Evolutionary conservation across 2,888 invertebrate genomes (phyloP).

Genomic region (Phasia obesa): DNA sequence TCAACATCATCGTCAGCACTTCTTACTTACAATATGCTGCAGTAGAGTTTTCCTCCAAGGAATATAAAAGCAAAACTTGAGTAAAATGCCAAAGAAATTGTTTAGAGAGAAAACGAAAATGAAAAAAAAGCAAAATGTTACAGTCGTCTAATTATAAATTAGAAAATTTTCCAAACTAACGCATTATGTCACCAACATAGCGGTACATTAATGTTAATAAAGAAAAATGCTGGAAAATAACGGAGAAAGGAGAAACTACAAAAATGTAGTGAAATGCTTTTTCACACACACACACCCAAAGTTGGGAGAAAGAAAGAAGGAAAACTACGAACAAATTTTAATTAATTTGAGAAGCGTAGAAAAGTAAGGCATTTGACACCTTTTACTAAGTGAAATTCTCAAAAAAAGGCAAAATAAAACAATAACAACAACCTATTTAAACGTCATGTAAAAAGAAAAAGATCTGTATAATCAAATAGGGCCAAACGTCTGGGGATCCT

Average conservation of each 20-base stretch:
- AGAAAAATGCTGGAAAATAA: conserved; percentile 22
- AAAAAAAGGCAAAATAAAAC: conserved; percentile 7
- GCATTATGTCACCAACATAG: conserved; percentile 66
- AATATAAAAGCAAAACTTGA: conserved; percentile 8
- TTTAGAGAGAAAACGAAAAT: conserved; percentile 2
- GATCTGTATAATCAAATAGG: conserved; percentile 29
- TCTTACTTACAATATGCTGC: conserved; percentile 29
- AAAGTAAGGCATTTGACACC: conserved; percentile 68
- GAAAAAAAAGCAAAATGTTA: conserved; percentile 25
- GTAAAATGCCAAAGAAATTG: conserved; percentile 12
- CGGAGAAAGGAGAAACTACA: conserved; percentile 1
- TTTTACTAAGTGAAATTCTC: conserved; percentile 55
- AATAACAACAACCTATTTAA: neutral
- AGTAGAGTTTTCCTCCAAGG: neutral
- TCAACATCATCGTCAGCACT: conserved; percentile 1
- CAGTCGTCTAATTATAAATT: conserved; percentile 63
- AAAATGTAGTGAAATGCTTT: conserved; percentile 27
- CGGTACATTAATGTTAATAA: conserved; percentile 49
- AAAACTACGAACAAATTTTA: conserved; percentile 57
- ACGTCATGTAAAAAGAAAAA: neutral
- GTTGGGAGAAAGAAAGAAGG: neutral
- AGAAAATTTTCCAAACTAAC: conserved; percentile 64
- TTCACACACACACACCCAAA: neutral
- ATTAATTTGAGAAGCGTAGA: conserved; percentile 66
- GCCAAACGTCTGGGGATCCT: conserved; percentile 41